Percentiles rank a stretch among this genome's conserved stretches.
These are phyloP conservation scores for Xanthostigma xanthostigma DNA, from an alignment of 2,888 invertebrate species.

Conservation along the genomic window DNA sequence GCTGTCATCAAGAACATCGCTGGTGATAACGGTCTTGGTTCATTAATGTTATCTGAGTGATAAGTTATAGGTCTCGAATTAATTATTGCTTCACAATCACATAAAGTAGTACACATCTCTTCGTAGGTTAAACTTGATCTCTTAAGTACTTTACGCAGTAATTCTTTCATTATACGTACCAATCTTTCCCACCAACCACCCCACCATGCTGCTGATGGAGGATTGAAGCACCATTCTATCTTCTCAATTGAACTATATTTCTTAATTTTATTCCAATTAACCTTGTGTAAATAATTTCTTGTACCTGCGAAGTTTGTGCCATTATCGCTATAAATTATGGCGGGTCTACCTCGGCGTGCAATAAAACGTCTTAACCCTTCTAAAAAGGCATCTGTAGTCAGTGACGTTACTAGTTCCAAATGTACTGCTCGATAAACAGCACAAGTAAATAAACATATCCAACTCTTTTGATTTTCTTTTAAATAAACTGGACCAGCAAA, in stretches of 20 bases:
- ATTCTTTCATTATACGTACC: slow-evolving; percentile 20
- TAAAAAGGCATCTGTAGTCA: slow-evolving; percentile 19
- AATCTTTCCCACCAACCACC: slow-evolving; percentile 26
- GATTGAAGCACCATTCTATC: slow-evolving; percentile 20
- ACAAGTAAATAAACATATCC: slow-evolving; percentile 24
- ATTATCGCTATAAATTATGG: slow-evolving; percentile 23
- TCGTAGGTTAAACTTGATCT: slow-evolving; percentile 16
- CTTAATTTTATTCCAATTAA: slow-evolving; percentile 16
- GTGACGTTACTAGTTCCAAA: slow-evolving; percentile 20
- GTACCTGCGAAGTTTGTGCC: slow-evolving; percentile 23
- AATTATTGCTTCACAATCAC: slow-evolving; percentile 18
- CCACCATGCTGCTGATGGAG: slow-evolving; percentile 24
- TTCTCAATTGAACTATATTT: slow-evolving; percentile 1
- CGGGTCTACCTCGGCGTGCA: slow-evolving; percentile 19
- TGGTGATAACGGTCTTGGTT: slow-evolving; percentile 15
- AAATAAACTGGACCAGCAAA: slow-evolving; percentile 23
- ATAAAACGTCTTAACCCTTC: slow-evolving; percentile 20
- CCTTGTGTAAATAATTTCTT: slow-evolving; percentile 13
- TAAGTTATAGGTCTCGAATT: slow-evolving; percentile 22
- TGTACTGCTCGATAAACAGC: slow-evolving; percentile 24
- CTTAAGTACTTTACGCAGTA: slow-evolving; percentile 20
- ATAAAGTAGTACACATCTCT: slow-evolving; percentile 18
- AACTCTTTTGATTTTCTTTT: slow-evolving; percentile 16
- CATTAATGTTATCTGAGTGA: slow-evolving; percentile 13
- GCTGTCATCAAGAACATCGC: slow-evolving; percentile 16